Base-by-base conservation (phyloP, 1,140 invertebrate species). In the Caenorhabditis latens region DNA sequence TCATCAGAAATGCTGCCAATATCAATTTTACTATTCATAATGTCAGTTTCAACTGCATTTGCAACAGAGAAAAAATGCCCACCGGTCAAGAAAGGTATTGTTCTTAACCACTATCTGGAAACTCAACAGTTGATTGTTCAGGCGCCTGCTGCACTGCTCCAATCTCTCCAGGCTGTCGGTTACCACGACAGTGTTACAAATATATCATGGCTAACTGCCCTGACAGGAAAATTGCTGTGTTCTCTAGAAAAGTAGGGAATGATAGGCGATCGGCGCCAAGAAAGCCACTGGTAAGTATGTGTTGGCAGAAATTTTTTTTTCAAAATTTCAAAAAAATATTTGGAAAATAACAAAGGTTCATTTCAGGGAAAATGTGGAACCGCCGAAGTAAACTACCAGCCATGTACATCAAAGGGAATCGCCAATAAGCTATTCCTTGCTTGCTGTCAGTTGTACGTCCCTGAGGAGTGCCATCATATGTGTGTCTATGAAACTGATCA, bases 401-500 rank as follows among this genome's bases (percentile, higher is more conserved):
- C 89, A n/a, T 89, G 89, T 63, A 89, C 89, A 8, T 88, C 71
- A 14, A 89, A 82, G 24, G 84, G 75, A 46, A 88, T 89, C 9
- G 89, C 89, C 14, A 87, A 89, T 57, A 89, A 89, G 55, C 88
- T 89, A 2, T 89, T 89, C 85, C 48, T 83, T 57, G 63, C 89
- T 19, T 89, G 89, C 79, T 89, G 89, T 46, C 84, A 89, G 57
- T 43, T 89, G 16, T 89, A 89, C 75, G 89, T 87, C 9, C 85
- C 87, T 13, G 83, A 87, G 21, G 87, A 89, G 42, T 89, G 89
- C 46, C 89, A 89, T 61, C 65, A 79, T 19, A 84, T 89, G 84
- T 89, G 89, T 53, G 48, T 53, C 13, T 89, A 89, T 55, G 89
- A 89, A 46, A 89, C 89, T n/a, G 88, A 88, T 61, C 87, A 89